Percentiles rank a stretch among this genome's conserved stretches.
phyloP scores from a whole-genome alignment of 2,888 invertebrate genomes.

The Cordilura impudica region DNA sequence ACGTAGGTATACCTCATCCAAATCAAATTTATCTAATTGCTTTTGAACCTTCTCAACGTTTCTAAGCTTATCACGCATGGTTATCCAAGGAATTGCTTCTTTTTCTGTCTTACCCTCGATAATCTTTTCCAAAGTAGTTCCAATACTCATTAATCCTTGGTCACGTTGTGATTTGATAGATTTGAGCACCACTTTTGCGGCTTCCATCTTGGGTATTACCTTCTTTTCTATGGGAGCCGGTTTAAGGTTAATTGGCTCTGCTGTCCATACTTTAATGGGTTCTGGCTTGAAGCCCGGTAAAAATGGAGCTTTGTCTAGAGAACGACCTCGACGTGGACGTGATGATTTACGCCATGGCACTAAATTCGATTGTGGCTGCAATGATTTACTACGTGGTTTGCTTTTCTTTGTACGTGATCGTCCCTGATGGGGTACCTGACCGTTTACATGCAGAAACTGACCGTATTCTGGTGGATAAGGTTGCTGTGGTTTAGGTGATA shows the following conservation, averaged over 20 bases:
- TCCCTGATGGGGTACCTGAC: conserved; percentile 72
- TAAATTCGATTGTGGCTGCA: conserved; percentile 75
- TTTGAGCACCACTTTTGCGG: conserved; percentile 78
- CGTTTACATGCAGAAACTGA: conserved; percentile 71
- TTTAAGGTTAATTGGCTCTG: conserved; percentile 82
- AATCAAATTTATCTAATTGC: conserved; percentile 75
- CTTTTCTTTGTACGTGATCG: conserved; percentile 73
- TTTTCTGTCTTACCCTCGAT: conserved; percentile 75
- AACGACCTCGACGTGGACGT: conserved; percentile 76
- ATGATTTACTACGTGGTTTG: conserved; percentile 76
- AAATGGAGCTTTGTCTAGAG: conserved; percentile 78
- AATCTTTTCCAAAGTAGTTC: conserved; percentile 75
- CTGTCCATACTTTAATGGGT: conserved; percentile 81
- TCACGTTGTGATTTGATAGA: conserved; percentile 79
- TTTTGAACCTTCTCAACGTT: conserved; percentile 77
- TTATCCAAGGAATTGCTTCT: conserved; percentile 76
- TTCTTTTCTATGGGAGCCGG: conserved; percentile 80
- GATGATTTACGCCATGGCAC: conserved; percentile 77
- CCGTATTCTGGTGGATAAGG: conserved; percentile 70
- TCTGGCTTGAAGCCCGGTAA: conserved; percentile 76
- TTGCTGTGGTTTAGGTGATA: conserved; percentile 28
- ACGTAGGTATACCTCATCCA: conserved; percentile 78
- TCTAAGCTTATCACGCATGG: conserved; percentile 75
- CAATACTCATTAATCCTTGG: conserved; percentile 75
- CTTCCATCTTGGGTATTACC: conserved; percentile 79